Evolutionary conservation across 1,140 invertebrate genomes (phyloP).

Genomic region (Oppia nitens): DNA sequence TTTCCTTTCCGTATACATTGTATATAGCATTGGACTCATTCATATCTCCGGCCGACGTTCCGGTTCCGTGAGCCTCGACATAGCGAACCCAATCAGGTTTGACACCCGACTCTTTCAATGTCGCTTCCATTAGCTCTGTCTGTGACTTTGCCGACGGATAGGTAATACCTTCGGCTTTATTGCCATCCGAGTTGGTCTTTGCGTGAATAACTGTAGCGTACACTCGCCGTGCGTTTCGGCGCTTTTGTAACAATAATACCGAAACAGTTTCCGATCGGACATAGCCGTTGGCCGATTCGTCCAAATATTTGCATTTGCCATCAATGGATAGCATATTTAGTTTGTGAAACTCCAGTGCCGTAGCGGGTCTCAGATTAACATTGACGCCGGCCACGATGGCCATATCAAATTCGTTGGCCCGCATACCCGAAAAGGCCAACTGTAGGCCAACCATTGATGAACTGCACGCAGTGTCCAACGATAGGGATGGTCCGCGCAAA

Average conservation of each 20-base stretch:
- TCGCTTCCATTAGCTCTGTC: constrained; percentile 25
- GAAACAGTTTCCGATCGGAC: constrained; percentile 45
- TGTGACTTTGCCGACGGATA: constrained; percentile 22
- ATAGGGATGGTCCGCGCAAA: constrained; percentile 70
- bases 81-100: constrained; percentile 28
- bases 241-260: constrained; percentile 35
- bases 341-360: constrained; percentile 78
- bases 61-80: constrained; percentile 34
- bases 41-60: constrained; percentile 69
- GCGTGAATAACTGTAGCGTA: constrained; percentile 60
- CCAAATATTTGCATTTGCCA: constrained; percentile 84
- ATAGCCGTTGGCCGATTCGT: constrained; percentile 71
- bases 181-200: constrained; percentile 40
- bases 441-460: constrained; percentile 73
- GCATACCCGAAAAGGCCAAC: constrained; percentile 64
- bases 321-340: constrained; percentile 75
- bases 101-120: constrained; percentile 27
- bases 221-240: constrained; percentile 43
- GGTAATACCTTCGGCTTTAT: constrained; percentile 34
- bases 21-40: constrained; percentile 87
- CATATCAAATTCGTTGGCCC: constrained; percentile 67
- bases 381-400: constrained; percentile 78
- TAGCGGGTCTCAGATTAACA: constrained; percentile 66
- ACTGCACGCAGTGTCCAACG: constrained; percentile 87
- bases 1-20: constrained; percentile 60